A percentile compares a stretch with the other conserved stretches of the same genome.
Conservation (phyloP, 2,113 vertebrate genomes). For the Syngnathus floridae region DNA sequence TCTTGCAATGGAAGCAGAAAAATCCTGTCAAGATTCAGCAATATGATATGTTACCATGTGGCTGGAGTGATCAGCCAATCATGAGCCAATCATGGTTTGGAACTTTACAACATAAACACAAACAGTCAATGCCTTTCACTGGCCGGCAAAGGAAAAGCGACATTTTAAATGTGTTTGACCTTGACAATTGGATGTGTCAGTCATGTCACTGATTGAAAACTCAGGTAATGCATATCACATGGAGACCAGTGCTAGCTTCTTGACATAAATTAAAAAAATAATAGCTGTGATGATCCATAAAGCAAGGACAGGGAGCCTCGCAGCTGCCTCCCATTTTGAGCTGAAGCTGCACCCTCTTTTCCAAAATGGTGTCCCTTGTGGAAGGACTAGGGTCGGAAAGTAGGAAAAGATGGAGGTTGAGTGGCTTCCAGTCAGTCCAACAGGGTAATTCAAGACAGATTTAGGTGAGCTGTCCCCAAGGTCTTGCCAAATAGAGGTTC, state of each 20-base stretch:
- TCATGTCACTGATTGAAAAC: conserved; percentile 53
- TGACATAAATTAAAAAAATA: conserved; percentile 32
- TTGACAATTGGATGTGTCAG: conserved; percentile 44
- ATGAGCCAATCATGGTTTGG: conserved; percentile 21
- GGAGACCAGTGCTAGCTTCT: conserved; percentile 49
- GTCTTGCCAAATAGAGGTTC: conserved; percentile 36
- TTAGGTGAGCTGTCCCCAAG: conserved; percentile 46
- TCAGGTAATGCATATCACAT: conserved; percentile 52
- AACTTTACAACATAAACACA: conserved; percentile 11
- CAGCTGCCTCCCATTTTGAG: conserved; percentile 2
- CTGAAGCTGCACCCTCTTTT: conserved; percentile 7
- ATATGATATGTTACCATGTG: conserved; percentile 24
- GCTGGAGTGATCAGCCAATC: conserved; percentile 34
- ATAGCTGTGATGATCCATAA: conserved; percentile 33
- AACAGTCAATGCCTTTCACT: conserved; percentile 3
- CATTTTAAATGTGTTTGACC: conserved; percentile 22
- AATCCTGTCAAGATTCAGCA: conserved; percentile 26
- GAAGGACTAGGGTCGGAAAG: conserved; percentile 6
- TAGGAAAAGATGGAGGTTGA: conserved; percentile 4
- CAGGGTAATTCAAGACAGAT: conserved; percentile 55
- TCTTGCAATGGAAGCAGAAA: conserved; percentile 9
- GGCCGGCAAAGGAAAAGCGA: conserved; percentile 16
- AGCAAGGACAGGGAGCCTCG: conserved; percentile 33
- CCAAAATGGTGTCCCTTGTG: not conserved
- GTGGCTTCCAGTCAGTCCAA: conserved; percentile 21